A percentile compares a stretch with the other conserved stretches of the same genome.
These are phyloP conservation scores for Aspidiotus rigidus DNA, from an alignment of 2,888 invertebrate genomes.

Conservation along the genomic window DNA sequence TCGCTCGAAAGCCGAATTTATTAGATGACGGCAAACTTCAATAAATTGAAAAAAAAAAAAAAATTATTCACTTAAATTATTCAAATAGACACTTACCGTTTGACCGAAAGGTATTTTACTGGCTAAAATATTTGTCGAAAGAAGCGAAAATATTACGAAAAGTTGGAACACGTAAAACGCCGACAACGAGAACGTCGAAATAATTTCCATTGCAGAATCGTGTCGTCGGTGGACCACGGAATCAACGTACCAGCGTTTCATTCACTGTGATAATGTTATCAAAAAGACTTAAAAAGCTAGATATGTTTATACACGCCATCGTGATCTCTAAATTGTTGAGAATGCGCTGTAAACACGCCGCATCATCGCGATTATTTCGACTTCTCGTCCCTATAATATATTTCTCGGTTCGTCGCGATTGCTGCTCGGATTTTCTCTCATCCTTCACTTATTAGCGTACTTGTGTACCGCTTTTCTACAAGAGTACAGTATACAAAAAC, in stretches of 20 bases:
- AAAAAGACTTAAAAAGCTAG: constrained; percentile 17
- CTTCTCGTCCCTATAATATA: not conserved
- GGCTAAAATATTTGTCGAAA: not conserved
- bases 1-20: no score
- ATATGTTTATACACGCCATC: constrained; percentile 26
- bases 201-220: not conserved
- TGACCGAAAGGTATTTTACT: not conserved
- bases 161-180: not conserved
- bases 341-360: constrained; percentile 28
- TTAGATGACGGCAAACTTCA: no score
- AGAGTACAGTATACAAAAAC: no score
- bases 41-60: not conserved
- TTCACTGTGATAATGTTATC: constrained; percentile 27
- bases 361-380: not conserved
- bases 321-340: constrained; percentile 28
- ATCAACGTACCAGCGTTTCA: constrained; percentile 26
- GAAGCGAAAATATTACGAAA: not conserved
- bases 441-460: no score
- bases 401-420: not conserved
- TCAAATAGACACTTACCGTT: not conserved
- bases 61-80: not conserved
- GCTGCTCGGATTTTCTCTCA: no score
- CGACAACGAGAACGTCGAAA: not conserved
- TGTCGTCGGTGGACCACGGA: constrained; percentile 7
- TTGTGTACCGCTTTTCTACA: no score